A percentile compares a stretch with the other conserved stretches of the same genome.
phyloP scores from a whole-genome alignment of 2,113 vertebrate species.

The Clarias magur region DNA sequence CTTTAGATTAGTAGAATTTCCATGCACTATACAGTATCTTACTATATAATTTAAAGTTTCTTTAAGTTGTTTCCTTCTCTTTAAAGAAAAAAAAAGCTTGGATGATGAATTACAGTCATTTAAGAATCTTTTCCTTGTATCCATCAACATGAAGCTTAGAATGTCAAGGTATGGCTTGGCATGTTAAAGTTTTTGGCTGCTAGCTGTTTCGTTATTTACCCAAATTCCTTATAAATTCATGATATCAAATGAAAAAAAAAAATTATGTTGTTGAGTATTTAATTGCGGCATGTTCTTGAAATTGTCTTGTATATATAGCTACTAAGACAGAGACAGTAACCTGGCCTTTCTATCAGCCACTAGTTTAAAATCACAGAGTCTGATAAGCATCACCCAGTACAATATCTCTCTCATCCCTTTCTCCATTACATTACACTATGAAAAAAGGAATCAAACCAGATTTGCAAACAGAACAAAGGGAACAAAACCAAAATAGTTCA shows the following conservation, averaged over 20 bases:
- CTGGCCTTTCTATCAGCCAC: constrained; percentile 41
- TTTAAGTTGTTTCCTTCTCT: not conserved
- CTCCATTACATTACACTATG: constrained; percentile 3
- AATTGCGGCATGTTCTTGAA: not conserved
- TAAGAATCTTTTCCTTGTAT: constrained; percentile 32
- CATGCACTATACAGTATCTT: not conserved
- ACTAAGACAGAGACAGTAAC: constrained; percentile 25
- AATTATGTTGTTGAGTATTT: not conserved
- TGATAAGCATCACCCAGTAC: constrained; percentile 41
- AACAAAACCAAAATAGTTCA: not conserved
- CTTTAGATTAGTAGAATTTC: not conserved
- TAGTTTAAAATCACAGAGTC: constrained; percentile 47
- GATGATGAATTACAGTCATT: constrained; percentile 7
- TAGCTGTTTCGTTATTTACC: constrained; percentile 29
- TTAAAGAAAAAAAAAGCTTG: not conserved
- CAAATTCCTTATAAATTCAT: constrained; percentile 23
- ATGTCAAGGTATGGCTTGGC: constrained; percentile 35
- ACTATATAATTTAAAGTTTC: not conserved
- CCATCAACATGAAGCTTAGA: constrained; percentile 29
- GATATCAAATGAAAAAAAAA: not conserved
- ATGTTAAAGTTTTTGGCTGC: constrained; percentile 18
- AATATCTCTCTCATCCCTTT: not conserved
- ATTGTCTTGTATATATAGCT: not conserved
- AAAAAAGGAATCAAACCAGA: constrained; percentile 32
- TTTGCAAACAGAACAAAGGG: not conserved